Evolutionary conservation across 2,797 vertebrate genomes (phyloP).

Genomic region (Sebastes minor): DNA sequence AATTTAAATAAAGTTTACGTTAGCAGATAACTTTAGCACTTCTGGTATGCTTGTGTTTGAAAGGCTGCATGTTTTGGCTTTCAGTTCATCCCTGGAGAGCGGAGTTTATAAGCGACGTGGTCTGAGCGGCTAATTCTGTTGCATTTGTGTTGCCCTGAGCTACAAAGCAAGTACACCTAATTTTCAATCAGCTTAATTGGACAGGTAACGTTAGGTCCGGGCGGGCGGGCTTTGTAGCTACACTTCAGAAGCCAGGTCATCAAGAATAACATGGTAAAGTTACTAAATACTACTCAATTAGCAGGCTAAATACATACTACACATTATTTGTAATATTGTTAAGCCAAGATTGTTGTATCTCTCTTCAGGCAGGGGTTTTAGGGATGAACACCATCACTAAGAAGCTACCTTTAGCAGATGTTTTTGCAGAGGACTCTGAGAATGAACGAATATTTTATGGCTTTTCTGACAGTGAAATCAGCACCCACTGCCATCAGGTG

Average conservation of each 20-base stretch:
- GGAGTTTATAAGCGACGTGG: background rate
- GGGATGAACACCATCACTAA: conserved; percentile 3
- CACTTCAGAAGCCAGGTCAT: background rate
- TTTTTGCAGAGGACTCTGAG: conserved; percentile 78
- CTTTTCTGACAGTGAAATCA: conserved; percentile 74
- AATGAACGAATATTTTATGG: conserved; percentile 76
- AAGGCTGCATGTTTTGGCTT: background rate
- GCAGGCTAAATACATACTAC: background rate
- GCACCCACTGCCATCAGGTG: conserved; percentile 40
- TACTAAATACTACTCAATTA: accelerated
- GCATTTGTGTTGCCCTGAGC: background rate
- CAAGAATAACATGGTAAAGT: conserved; percentile 29
- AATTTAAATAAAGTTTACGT: background rate
- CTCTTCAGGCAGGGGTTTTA: conserved; percentile 9
- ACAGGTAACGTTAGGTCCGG: background rate
- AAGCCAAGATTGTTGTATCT: background rate
- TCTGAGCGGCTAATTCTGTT: background rate
- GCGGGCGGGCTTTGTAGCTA: background rate
- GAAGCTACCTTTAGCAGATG: conserved; percentile 54
- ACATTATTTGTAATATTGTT: accelerated
- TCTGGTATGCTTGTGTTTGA: background rate
- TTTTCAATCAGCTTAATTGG: conserved; percentile 33
- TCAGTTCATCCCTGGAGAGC: background rate
- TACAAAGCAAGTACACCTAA: conserved; percentile 1
- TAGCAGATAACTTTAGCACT: background rate